Percentiles rank a stretch among this genome's conserved stretches.
These are phyloP conservation scores for Isurus oxyrinchus DNA, from an alignment of 2,113 vertebrate species.

Conservation along the genomic window DNA sequence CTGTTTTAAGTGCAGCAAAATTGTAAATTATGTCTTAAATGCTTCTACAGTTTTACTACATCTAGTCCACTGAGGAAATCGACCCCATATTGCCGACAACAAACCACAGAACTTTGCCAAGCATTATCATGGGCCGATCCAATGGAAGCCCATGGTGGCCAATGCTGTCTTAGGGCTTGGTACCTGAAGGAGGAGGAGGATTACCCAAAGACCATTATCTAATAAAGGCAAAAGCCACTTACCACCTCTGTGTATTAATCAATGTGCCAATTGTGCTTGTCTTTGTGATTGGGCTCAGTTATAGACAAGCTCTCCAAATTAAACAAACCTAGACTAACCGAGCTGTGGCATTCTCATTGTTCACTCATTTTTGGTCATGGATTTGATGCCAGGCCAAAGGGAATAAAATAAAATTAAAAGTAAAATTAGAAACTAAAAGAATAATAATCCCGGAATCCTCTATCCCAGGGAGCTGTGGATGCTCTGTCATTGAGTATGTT, in stretches of 20 bases:
- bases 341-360: neutral
- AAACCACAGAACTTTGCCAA: too few relatives aligned
- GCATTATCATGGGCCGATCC: too few relatives aligned
- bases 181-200: too few relatives aligned
- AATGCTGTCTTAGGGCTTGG: too few relatives aligned
- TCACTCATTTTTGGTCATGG: too few relatives aligned
- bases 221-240: neutral
- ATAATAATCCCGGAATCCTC: too few relatives aligned
- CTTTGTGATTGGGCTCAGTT: neutral
- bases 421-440: too few relatives aligned
- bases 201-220: neutral
- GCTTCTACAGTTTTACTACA: neutral
- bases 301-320: neutral
- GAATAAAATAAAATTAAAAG: too few relatives aligned
- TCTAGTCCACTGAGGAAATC: neutral
- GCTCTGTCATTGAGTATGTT: too few relatives aligned
- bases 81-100: neutral
- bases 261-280: neutral
- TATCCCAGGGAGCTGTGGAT: too few relatives aligned
- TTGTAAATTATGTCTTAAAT: neutral
- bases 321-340: neutral
- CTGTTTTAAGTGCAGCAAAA: neutral
- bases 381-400: too few relatives aligned
- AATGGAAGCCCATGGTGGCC: too few relatives aligned
- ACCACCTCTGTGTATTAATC: neutral